Percentiles rank a stretch among this genome's conserved stretches.
Evolutionary conservation across 2,888 invertebrate genomes (phyloP).

Genomic region (Julus scandinavius): DNA sequence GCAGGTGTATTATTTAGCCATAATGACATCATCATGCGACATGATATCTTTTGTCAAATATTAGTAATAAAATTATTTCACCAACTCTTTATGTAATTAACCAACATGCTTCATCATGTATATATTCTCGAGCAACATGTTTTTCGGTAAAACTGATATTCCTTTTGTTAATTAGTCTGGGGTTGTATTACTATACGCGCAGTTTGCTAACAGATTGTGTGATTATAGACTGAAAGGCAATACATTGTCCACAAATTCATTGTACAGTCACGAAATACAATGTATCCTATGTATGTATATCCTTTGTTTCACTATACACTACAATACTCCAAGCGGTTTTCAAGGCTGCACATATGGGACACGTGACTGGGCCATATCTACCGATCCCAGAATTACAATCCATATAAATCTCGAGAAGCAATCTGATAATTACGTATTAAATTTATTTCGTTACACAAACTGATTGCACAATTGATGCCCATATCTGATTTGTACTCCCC

Average conservation of each 20-base stretch:
- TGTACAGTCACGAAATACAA: neutral
- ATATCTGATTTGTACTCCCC: neutral
- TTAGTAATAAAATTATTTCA: no score
- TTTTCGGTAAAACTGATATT: no score
- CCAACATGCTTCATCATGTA: no score
- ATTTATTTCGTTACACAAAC: constrained; percentile 8
- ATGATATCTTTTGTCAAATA: no score
- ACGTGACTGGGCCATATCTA: neutral
- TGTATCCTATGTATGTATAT: neutral
- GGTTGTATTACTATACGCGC: no score
- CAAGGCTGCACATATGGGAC: constrained; percentile 8
- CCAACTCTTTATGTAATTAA: no score
- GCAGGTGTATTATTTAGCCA: no score
- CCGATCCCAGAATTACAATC: neutral
- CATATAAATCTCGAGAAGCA: neutral
- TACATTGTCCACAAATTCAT: neutral
- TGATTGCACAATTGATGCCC: constrained; percentile 14
- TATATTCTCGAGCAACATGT: no score
- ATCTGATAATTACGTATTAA: constrained; percentile 35
- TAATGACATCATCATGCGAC: no score
- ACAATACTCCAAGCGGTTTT: neutral
- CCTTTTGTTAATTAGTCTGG: no score
- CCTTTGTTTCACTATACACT: neutral
- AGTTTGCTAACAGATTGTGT: no score
- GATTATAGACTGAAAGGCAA: no score